Base-by-base conservation (phyloP, 2,797 vertebrate species). In the Taenioides sp. region DNA sequence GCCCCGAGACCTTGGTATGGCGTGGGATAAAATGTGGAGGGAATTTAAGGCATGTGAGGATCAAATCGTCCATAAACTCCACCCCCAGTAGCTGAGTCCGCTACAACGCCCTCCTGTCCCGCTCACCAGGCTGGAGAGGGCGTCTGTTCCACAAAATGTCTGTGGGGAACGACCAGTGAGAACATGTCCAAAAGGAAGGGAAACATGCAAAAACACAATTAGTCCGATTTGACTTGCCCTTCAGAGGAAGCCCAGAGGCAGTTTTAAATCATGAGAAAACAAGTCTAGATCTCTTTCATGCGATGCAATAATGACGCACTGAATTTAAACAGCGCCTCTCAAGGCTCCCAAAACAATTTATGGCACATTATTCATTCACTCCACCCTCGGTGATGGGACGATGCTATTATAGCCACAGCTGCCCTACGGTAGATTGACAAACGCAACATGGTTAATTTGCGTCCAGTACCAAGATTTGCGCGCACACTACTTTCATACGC, bases 21-120 rank as follows among this genome's bases (percentile, higher is more conserved):
- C 60, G 72, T 70, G 68, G 78, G 80, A 74, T 65, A 80, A 87
- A 65, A 61, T 62, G 67, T 25, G 65, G 7, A 31, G 63, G 40
- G 64, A 86, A 84, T 85, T 79, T 6, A 0, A 67, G 70, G 80
- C 61, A 84, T 81, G 60, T 73, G 69, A 55, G 57, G 27, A 67
- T 81, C 37, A 64, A 76, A 22, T 67, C 65, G 75, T 80, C 71
- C 75, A 49, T 10, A 18, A 0, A 71, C 77, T 76, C 82, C 86
- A 2, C 85, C 87, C 77, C 7, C 25, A 4, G 43, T 0, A 7
- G 4, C 40, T 7, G 10, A 14, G 4, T 47, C 14, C 12, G 18
- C 20, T 18, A 20, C 20, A 7, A 3, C 27, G 28, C 60, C 60
- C 27, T 17, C 18, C 7, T 34, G 20, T 16, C n/a, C 12, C 5